These are phyloP conservation scores for Catostylus mosaicus DNA, from an alignment of 30 jellyfish, hydroid and myxozoan species.

Conservation along the genomic window DNA sequence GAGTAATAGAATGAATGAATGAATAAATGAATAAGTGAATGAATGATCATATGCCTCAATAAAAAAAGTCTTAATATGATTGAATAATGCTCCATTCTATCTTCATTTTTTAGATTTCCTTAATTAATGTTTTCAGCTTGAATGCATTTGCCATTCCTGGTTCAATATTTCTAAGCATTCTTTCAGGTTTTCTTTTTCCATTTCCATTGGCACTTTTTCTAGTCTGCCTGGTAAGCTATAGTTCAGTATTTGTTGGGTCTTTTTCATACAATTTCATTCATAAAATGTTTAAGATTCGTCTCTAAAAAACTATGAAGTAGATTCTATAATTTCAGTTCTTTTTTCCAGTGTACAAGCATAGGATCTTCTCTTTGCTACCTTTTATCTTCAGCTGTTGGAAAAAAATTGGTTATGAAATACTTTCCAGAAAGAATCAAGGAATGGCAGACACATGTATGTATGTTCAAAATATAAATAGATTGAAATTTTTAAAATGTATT, in stretches of 20 bases:
- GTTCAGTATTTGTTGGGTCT: background rate
- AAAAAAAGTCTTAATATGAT: background rate
- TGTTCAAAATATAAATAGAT: background rate
- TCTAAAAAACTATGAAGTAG: background rate
- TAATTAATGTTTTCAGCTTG: slow-evolving; percentile 19
- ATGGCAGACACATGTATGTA: slow-evolving; percentile 74
- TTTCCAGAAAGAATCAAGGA: slow-evolving; percentile 73
- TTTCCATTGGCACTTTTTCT: slow-evolving; percentile 86
- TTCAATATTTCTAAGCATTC: slow-evolving; percentile 84
- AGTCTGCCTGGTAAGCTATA: slow-evolving; percentile 75
- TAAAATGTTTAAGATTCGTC: background rate
- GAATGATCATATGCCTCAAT: background rate
- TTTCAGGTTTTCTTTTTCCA: slow-evolving; percentile 88
- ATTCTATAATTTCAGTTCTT: background rate
- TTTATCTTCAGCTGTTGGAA: slow-evolving; percentile 80
- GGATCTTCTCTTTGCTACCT: slow-evolving; percentile 91
- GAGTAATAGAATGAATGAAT: background rate
- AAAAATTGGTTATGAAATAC: slow-evolving; percentile 66
- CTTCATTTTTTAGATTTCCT: background rate
- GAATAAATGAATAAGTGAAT: background rate
- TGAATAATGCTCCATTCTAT: background rate
- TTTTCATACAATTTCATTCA: background rate
- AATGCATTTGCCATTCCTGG: slow-evolving; percentile 97
- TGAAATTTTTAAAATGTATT: no score
- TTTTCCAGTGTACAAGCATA: slow-evolving; percentile 80